Base-by-base conservation (phyloP, 2,888 invertebrate genomes). In the Vanessa cardui region DNA sequence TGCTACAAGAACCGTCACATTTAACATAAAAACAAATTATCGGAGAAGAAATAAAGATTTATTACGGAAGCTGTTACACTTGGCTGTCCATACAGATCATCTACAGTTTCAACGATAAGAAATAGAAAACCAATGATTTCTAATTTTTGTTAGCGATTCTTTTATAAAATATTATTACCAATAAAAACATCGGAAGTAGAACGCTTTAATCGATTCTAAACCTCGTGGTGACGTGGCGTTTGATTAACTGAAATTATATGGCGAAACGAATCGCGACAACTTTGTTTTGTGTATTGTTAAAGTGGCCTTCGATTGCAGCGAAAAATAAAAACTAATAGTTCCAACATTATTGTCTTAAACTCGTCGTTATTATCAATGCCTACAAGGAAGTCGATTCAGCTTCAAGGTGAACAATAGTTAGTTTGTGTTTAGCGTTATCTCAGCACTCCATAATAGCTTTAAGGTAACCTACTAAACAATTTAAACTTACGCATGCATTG, bases 11-110 rank as follows among this genome's bases (percentile, higher is more conserved):
- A 82, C 82, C 83, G 84, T 86, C 88, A 85, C 86, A 81, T 83
- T 76, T 78, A 80, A 83, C 85, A 83, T 87, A 90, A 91, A 90
- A 91, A 91, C 89, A 87, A 90, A 91, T 87, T 86, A 86, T 90
- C 83, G 80, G 85, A 85, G 82, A 90, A 88, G 84, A 89, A 90
- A 87, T 88, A 89, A 87, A 86, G 86, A 87, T 83, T 80, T 80
- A 83, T 84, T 85, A 88, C 90, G 91, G 92, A 91, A 92, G 86
- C 87, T 84, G 92, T 92, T 89, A 91, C 92, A 92, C 86, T 90
- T 83, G 86, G 85, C 86, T 89, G 90, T 91, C 79, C 85, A 81
- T 77, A 83, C 85, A 86, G 89, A 89, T 90, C 89, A 88, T 89
- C 87, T 79, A 87, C 86, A 87, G 87, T 83, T 70, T 78, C 83